Base-by-base conservation (phyloP, 2,888 invertebrate species). In the Autographa pulchrina region DNA sequence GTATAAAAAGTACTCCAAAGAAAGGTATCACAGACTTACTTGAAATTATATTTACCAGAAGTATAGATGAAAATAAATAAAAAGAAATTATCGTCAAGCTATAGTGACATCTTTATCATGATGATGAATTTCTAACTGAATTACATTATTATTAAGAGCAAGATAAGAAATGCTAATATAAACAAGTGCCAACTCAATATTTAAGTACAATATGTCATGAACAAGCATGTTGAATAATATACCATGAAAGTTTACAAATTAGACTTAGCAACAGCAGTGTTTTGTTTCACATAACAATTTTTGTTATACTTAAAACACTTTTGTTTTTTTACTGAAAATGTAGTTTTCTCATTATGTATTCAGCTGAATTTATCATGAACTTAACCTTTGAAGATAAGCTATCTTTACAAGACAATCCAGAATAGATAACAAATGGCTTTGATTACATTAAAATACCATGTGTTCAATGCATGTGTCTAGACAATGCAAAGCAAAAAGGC, bases 351-450 rank as follows among this genome's bases (percentile, higher is more conserved):
- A 48, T 0, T 25, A 56, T 56, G 54, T 13, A 20, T 25, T 56
- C 63, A 69, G 58, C 67, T 73, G 66, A 61, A 65, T 32, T 48
- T n/a, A 61, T 65, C 60, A 63, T 84, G 82, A 84, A 81, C 82
- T 81, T 76, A 43, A 81, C 78, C 74, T 71, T 65, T 25, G 72
- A 65, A 65, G 78, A 81, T 75, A 78, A 62, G 41, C 58, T 68
- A 75, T 65, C 69, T 38, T 16, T 20, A 56, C 56, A 62, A 69
- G 59, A 48, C 20, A 62, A 54, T 43, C 32, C 66, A 75, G 70
- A 72, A 69, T 67, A 65, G 75, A 81, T 84, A 78, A 79, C 13
- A 38, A 48, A n/a, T 14, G 52, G 25, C 38, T 35, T 72, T 81
- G 72, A 72, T 77, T 60, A 77, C 64, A 77, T 80, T 68, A 80